Base-by-base conservation (phyloP, 1,140 invertebrate species). In the Sycobia sp. region DNA sequence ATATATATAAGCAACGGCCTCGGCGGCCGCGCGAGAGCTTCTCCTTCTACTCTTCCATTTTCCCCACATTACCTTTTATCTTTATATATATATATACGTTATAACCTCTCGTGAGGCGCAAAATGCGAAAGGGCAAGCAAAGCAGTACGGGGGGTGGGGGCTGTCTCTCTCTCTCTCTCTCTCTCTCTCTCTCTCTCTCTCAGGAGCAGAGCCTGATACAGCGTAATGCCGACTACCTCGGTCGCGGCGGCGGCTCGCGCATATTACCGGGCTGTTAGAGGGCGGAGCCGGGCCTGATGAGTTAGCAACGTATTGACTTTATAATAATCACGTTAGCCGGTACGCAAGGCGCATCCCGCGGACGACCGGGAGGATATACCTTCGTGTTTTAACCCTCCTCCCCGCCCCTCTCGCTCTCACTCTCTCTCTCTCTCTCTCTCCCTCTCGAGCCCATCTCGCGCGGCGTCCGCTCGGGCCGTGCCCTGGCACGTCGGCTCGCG, bases 301-400 rank as follows among this genome's bases (percentile, higher is more conserved):
- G 76, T 77, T 78, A 76, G 76, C 75, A 76, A 78, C 75, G 75
- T 78, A 78, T 78, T 78, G 75, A 78, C 76, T 78, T 78, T 76
- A 78, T 78, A 78, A 78, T 78, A 78, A 78, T 78, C 75, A 77
- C 75, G 75, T 78, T 78, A 76, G 73, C 34, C 41, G 58, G 49
- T 51, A 51, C 38, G 20, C 65, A 53, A 41, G 56, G 67, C 62
- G 57, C 38, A 11, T 11, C 29, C 29, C 29, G 5, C 50, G 46
- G 62, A n/a, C n/a, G n/a, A n/a, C n/a, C n/a, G n/a, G n/a, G n/a
- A n/a, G n/a, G n/a, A n/a, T n/a, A n/a, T n/a, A n/a, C n/a, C n/a
- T n/a, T n/a, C n/a, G n/a, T n/a, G n/a, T n/a, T n/a, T n/a, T n/a
- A n/a, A n/a, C n/a, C n/a, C n/a, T n/a, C n/a, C n/a, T n/a, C n/a